Base-by-base conservation (phyloP, 2,888 invertebrate genomes). In the Drosophila differens region DNA sequence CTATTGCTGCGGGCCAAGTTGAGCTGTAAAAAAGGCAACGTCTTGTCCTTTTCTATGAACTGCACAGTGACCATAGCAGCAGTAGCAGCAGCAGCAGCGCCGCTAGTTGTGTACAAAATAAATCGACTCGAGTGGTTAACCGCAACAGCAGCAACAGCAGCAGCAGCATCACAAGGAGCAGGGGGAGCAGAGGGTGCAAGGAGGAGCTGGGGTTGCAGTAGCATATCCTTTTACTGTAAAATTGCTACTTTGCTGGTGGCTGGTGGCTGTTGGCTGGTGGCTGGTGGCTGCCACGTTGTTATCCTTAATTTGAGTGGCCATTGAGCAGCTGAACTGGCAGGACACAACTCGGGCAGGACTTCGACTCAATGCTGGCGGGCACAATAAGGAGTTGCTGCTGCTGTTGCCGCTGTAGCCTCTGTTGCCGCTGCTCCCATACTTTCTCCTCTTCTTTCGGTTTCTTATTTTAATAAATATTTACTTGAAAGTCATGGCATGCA, bases 221-320 rank as follows among this genome's bases (percentile, higher is more conserved):
- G 67, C 73, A 81, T 73, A 83, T 85, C 82, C 89, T 83, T 83
- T 88, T 59, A 59, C 82, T 47, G 67, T 55, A 71, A 82, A 87
- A 90, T 83, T 90, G 90, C 89, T 88, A 85, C 89, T 89, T 90
- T 84, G 47, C 70, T 68, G 60, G 53, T 67, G 70, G 58, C 41
- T 62, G 44, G 47, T 54, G 41, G 44, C 70, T 68, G 59, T 52
- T 65, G 70, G 81, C 70, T 68, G 59, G 53, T 65, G 70, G 81
- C 32, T 67, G 76, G 53, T 65, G 70, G 81, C 32, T 67, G 76
- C 59, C 75, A 86, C 79, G 83, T 87, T 91, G 90, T 87, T 91
- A 87, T 81, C 90, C 90, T 77, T 87, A 87, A 87, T 87, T 87
- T 87, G 87, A 88, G 87, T 88, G 87, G 87, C 91, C 90, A 90